Conservation (phyloP, 2,113 vertebrate genomes). For the Hippopotamus amphibius region DNA sequence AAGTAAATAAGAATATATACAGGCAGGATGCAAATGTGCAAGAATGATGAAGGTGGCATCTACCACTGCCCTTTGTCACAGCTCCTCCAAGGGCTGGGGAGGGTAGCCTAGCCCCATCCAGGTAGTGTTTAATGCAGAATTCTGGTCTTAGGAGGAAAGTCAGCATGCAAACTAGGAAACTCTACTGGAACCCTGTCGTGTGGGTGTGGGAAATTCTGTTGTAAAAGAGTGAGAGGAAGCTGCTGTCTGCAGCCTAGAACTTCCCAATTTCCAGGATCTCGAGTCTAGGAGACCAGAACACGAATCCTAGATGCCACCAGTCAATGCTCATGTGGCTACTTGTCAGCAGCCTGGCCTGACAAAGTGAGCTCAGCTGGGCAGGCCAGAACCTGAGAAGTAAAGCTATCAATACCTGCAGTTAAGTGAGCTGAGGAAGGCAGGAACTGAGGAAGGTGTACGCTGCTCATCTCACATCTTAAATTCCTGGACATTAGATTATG, state of each 20-base stretch:
- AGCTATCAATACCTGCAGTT: not conserved
- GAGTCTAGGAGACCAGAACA: not conserved
- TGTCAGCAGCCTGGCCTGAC: not conserved
- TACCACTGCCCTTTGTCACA: not conserved
- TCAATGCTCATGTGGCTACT: not conserved
- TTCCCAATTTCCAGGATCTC: constrained; percentile 6
- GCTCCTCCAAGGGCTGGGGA: not conserved
- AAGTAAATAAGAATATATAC: not conserved
- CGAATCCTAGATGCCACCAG: not conserved
- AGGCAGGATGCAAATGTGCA: not conserved
- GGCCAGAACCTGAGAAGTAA: not conserved
- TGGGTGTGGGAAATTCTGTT: constrained; percentile 37
- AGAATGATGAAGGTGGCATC: not conserved
- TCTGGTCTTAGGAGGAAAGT: constrained; percentile 25
- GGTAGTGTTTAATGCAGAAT: not conserved
- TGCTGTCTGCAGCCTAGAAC: not conserved
- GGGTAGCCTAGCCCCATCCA: not conserved
- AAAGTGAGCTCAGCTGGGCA: not conserved
- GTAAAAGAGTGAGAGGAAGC: constrained; percentile 31
- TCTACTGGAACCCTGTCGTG: not conserved
- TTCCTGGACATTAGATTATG: constrained; percentile 8
- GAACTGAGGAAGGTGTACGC: not conserved
- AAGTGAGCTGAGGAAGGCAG: not conserved
- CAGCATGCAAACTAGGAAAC: not conserved
- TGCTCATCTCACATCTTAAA: not conserved